Percentiles rank a stretch among this genome's conserved stretches.
These are phyloP conservation scores for Homarus americanus DNA, from an alignment of 1,140 invertebrate species.

Conservation along the genomic window DNA sequence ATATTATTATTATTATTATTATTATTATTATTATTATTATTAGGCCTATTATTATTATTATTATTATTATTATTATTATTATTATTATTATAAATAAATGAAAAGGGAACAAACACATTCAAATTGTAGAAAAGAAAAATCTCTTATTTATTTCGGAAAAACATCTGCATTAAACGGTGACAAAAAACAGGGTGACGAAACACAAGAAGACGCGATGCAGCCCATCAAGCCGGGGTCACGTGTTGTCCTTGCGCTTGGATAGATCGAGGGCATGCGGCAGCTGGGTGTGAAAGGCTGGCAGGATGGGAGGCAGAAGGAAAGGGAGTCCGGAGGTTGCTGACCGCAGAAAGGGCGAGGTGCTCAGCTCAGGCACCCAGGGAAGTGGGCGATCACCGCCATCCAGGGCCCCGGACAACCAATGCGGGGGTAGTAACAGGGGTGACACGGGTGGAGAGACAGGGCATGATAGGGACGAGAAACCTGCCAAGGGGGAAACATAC, in stretches of 20 bases:
- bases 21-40: no score
- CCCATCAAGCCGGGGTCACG: slow-evolving; percentile 22
- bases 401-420: slow-evolving; percentile 10
- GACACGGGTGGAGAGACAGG: slow-evolving; percentile 29
- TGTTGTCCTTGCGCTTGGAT: slow-evolving; percentile 45
- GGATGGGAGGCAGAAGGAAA: slow-evolving; percentile 24
- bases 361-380: neutral
- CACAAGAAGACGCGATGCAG: neutral
- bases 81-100: no score
- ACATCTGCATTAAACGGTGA: no score
- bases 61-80: no score
- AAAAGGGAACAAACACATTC: no score
- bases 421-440: slow-evolving; percentile 32
- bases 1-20: no score
- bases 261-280: slow-evolving; percentile 53
- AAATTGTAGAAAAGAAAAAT: no score
- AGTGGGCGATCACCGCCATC: slow-evolving; percentile 17
- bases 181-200: neutral
- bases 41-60: no score
- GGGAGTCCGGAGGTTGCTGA: slow-evolving; percentile 5
- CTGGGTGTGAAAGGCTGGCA: slow-evolving; percentile 2
- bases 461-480: neutral
- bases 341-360: neutral
- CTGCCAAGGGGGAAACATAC: neutral
- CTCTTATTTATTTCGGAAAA: no score